Evolutionary conservation across 2,888 invertebrate genomes (phyloP).

Genomic region (Caenorhabditis wallacei): DNA sequence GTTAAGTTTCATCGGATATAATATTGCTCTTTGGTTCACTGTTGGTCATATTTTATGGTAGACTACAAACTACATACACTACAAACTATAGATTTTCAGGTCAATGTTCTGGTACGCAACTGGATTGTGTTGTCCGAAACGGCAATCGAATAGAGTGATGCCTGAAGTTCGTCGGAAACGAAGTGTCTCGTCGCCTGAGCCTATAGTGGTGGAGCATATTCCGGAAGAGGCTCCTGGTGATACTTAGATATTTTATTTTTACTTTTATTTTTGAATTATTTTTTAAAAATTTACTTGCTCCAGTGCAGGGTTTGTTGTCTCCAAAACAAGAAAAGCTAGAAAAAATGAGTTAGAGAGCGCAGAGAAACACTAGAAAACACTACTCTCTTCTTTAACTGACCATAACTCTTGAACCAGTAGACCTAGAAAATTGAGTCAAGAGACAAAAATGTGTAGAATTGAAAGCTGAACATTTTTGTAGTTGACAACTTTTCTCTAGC

Average conservation of each 20-base stretch:
- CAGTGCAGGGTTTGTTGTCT: too few relatives aligned
- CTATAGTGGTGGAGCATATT: slow-evolving; percentile 49
- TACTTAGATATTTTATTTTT: neutral
- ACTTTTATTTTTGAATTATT: neutral
- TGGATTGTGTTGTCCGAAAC: slow-evolving; percentile 56
- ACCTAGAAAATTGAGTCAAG: too few relatives aligned
- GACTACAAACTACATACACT: neutral
- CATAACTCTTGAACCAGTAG: too few relatives aligned
- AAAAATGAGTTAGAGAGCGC: too few relatives aligned
- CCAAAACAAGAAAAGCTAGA: too few relatives aligned
- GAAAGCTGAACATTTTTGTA: too few relatives aligned
- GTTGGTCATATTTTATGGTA: slow-evolving; percentile 79
- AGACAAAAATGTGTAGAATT: too few relatives aligned
- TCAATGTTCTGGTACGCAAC: slow-evolving; percentile 64
- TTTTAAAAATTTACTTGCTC: too few relatives aligned
- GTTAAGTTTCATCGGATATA: slow-evolving; percentile 78
- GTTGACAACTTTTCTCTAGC: too few relatives aligned
- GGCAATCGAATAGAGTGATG: slow-evolving; percentile 35
- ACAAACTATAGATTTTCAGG: slow-evolving; percentile 23
- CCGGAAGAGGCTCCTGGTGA: slow-evolving; percentile 32
- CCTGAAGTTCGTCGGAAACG: slow-evolving; percentile 51
- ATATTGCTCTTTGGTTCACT: slow-evolving; percentile 80
- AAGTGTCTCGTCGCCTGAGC: slow-evolving; percentile 61
- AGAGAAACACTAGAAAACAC: too few relatives aligned
- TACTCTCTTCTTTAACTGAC: too few relatives aligned